Evolutionary conservation across 2,888 invertebrate genomes (phyloP), one percentile per base, ranked within the genome.

Genomic region (Sphecodes monilicornis): DNA sequence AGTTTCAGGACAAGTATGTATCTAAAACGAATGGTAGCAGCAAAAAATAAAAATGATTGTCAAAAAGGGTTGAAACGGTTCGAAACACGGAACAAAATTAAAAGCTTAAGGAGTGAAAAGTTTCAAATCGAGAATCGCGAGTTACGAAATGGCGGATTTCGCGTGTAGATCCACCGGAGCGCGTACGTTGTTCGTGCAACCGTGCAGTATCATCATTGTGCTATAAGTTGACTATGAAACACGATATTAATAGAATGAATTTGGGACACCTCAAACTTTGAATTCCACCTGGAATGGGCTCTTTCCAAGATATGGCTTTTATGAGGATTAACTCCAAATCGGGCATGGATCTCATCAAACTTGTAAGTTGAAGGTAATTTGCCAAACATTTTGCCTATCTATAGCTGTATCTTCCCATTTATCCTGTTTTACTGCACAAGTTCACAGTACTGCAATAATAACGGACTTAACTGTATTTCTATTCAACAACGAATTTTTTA

Each of bases 201-300:
- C 57, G 39, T 71, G 36, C 66, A 68, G 39, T 82, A 83, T 72
- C 82, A 72, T 39, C 66, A 39, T 54, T 71, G 43, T 68, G 29
- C 68, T 76, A 57, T 66, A 41, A 72, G 50, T 73, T 82, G 57
- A 72, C 82, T 76, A 72, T 73, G 69, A 77, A 82, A 82, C 69
- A 18, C 41, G 82, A 82, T 73, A 64, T 73, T 13, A 57, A 54
- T 36, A 41, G 57, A 72, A 72, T 77, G 60, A 76, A 83, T 76
- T 68, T 36, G n/a, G 29, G 43, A 71, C 50, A 43, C 18, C 50
- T n/a, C 11, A 73, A 69, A 82, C 46, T 76, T 76, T 10, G 10
- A 29, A 60, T 72, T 81, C 68, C 43, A 32, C 68, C 43, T 8
- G 18, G 32, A 32, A 13, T n/a, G 41, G 26, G 22, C 26, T 6